Evolutionary conservation across 2,888 invertebrate species (phyloP).

Genomic region (Cotesia congregata): DNA sequence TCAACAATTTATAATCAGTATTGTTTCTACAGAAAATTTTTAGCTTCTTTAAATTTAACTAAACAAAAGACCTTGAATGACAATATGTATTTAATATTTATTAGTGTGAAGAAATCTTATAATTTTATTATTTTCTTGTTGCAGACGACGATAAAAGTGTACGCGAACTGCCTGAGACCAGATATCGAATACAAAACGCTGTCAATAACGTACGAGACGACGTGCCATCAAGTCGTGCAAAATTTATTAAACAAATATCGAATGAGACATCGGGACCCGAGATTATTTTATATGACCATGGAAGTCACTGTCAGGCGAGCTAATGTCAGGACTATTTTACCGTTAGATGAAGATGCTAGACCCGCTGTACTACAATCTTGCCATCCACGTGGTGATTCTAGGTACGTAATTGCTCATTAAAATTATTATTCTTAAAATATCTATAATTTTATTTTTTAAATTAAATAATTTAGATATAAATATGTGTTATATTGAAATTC

Average conservation of each 20-base stretch:
- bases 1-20: too few relatives aligned
- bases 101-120: neutral
- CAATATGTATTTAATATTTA: neutral
- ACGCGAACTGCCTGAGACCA: slow-evolving; percentile 88
- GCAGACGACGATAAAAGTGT: slow-evolving; percentile 93
- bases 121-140: slow-evolving; percentile 52
- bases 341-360: slow-evolving; percentile 88
- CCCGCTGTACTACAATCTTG: slow-evolving; percentile 94
- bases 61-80: too few relatives aligned
- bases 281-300: slow-evolving; percentile 94
- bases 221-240: slow-evolving; percentile 88
- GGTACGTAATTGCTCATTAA: slow-evolving; percentile 70
- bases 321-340: slow-evolving; percentile 84
- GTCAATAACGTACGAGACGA: slow-evolving; percentile 89
- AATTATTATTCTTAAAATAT: slow-evolving; percentile 13
- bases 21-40: too few relatives aligned
- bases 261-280: slow-evolving; percentile 92
- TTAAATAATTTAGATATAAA: neutral
- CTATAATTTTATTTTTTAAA: slow-evolving; percentile 4
- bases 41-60: too few relatives aligned
- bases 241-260: slow-evolving; percentile 89
- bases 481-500: neutral
- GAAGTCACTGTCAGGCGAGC: slow-evolving; percentile 90
- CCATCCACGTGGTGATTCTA: slow-evolving; percentile 93
- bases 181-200: slow-evolving; percentile 97